phyloP scores from a whole-genome alignment of 2,797 vertebrate species.

The Siniperca scherzeri region DNA sequence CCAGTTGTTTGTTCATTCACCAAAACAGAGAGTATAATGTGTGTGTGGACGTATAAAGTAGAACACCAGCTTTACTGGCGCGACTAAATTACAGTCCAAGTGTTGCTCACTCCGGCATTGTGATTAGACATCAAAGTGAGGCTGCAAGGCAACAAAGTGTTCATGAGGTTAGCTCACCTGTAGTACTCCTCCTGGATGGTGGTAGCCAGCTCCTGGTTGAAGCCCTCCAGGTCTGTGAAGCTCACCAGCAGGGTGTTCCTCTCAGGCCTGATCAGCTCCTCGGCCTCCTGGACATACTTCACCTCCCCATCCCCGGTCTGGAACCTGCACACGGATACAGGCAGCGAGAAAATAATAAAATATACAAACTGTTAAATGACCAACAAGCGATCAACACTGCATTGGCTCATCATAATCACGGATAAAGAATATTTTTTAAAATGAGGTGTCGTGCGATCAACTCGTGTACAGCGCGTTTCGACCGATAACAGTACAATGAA shows the following conservation, averaged over 20 bases:
- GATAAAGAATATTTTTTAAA: fast-evolving
- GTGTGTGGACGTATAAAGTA: neutral
- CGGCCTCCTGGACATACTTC: constrained; percentile 94
- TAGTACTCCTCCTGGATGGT: constrained; percentile 98
- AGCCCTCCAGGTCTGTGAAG: constrained; percentile 94
- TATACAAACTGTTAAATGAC: fast-evolving
- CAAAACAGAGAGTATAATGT: neutral
- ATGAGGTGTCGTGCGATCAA: fast-evolving
- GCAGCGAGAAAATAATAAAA: neutral
- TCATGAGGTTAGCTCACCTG: constrained; percentile 84
- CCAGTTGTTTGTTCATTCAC: neutral
- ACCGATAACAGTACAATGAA: constrained; percentile 20
- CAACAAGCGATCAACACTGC: neutral
- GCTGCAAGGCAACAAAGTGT: fast-evolving
- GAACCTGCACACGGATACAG: constrained; percentile 84
- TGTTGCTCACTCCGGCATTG: neutral
- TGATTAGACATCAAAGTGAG: neutral
- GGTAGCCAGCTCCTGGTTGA: constrained; percentile 98
- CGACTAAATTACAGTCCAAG: neutral
- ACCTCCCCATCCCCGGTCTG: constrained; percentile 93
- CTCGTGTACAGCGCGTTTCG: neutral
- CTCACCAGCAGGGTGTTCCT: constrained; percentile 95
- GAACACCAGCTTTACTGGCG: neutral
- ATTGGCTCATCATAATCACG: fast-evolving
- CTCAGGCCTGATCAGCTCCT: constrained; percentile 96